Evolutionary conservation across 2,888 invertebrate genomes (phyloP).

Genomic region (Teleiodes luculella): DNA sequence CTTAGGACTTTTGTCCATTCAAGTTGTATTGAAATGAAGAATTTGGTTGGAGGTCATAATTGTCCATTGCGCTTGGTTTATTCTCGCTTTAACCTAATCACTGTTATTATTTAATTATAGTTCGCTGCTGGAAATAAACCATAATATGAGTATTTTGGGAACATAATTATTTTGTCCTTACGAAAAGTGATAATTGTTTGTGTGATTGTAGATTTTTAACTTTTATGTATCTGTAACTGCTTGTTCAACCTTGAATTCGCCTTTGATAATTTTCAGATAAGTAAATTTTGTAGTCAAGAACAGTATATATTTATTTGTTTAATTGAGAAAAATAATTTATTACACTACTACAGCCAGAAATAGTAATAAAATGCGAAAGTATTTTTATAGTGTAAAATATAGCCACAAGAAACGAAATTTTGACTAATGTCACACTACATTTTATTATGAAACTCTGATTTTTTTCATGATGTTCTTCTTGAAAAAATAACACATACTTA

Average conservation of each 20-base stretch:
- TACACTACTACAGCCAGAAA: too few relatives aligned
- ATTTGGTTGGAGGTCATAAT: slow-evolving; percentile 75
- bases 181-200: background rate
- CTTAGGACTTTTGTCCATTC: slow-evolving; percentile 1
- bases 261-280: too few relatives aligned
- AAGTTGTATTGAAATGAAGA: slow-evolving; percentile 64
- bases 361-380: too few relatives aligned
- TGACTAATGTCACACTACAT: too few relatives aligned
- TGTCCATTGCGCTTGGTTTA: slow-evolving; percentile 33
- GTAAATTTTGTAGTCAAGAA: too few relatives aligned
- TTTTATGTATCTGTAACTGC: slow-evolving; percentile 6
- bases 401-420: too few relatives aligned
- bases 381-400: too few relatives aligned
- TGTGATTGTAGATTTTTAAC: slow-evolving; percentile 4
- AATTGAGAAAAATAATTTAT: too few relatives aligned
- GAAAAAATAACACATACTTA: too few relatives aligned
- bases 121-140: background rate
- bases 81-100: slow-evolving; percentile 11
- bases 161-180: background rate
- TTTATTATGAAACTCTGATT: too few relatives aligned
- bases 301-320: too few relatives aligned
- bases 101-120: slow-evolving; percentile 8
- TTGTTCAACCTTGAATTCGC: background rate
- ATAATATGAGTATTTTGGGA: background rate
- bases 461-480: too few relatives aligned